A percentile compares a stretch with the other conserved stretches of the same genome.
Evolutionary conservation across 2,113 vertebrate genomes (phyloP).

Genomic region (Cairina moschata): DNA sequence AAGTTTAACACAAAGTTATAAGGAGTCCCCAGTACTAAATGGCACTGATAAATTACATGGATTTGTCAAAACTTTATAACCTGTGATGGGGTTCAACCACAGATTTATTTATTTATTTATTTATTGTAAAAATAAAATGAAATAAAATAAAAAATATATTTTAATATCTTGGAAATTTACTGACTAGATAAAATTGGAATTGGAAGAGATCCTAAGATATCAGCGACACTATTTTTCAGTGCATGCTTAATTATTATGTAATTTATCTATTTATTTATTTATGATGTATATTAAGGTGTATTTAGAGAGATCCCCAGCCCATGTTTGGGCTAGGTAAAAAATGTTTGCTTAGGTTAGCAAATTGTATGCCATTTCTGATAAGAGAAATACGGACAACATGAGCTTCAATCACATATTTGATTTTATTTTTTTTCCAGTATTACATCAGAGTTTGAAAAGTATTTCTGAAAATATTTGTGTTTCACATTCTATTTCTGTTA

Average conservation of each 20-base stretch:
- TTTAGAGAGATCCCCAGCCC: background rate
- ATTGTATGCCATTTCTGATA: background rate
- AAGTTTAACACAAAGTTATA: background rate
- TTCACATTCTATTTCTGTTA: background rate
- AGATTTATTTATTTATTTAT: background rate
- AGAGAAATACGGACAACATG: background rate
- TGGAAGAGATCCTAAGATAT: background rate
- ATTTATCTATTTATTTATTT: background rate
- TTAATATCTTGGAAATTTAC: background rate
- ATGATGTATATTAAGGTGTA: background rate
- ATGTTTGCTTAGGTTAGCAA: background rate
- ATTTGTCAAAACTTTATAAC: background rate
- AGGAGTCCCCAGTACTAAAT: background rate
- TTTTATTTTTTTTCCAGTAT: background rate
- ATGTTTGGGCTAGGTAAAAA: background rate
- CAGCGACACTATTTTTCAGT: background rate
- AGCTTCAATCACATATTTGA: background rate
- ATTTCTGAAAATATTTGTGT: background rate
- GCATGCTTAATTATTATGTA: background rate
- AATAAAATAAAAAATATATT: background rate
- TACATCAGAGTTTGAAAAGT: background rate
- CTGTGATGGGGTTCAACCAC: background rate
- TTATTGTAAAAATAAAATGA: background rate
- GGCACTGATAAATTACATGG: fast-evolving
- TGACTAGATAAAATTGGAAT: background rate